Conservation (phyloP, 1,140 invertebrate genomes). For the Solen grandis region DNA sequence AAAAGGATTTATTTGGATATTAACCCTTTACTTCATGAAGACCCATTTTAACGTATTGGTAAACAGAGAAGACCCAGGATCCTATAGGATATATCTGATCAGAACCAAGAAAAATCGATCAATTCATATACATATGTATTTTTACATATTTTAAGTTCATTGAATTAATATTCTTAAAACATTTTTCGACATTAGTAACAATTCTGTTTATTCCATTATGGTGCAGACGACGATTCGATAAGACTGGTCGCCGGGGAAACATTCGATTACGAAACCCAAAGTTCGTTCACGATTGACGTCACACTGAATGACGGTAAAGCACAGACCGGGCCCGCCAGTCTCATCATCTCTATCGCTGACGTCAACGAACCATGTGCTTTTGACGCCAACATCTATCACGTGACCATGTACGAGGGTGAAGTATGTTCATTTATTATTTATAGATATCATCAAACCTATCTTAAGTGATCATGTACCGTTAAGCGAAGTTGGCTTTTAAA, state of each 20-base stretch:
- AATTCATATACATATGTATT: background rate
- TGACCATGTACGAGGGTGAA: conserved; percentile 25
- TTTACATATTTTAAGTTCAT: background rate
- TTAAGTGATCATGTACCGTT: no score
- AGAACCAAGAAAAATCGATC: background rate
- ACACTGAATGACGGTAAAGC: conserved; percentile 14
- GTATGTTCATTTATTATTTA: conserved; percentile 20
- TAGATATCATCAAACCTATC: no score
- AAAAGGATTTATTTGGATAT: no score
- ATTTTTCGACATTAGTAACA: background rate
- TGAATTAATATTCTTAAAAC: background rate
- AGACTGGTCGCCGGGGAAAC: background rate
- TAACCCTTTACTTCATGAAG: no score
- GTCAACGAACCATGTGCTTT: conserved; percentile 25
- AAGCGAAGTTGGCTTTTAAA: no score
- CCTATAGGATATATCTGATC: background rate
- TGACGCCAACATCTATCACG: conserved; percentile 7
- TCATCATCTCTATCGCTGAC: conserved; percentile 18
- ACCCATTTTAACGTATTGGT: no score
- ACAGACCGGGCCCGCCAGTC: background rate
- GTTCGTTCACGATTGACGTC: conserved; percentile 12
- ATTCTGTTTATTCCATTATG: no score
- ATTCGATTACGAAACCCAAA: conserved; percentile 26
- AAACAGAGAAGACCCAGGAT: no score
- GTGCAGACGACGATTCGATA: no score